phyloP scores from a whole-genome alignment of 2,113 vertebrate genomes.

The Podarcis cretensis region DNA sequence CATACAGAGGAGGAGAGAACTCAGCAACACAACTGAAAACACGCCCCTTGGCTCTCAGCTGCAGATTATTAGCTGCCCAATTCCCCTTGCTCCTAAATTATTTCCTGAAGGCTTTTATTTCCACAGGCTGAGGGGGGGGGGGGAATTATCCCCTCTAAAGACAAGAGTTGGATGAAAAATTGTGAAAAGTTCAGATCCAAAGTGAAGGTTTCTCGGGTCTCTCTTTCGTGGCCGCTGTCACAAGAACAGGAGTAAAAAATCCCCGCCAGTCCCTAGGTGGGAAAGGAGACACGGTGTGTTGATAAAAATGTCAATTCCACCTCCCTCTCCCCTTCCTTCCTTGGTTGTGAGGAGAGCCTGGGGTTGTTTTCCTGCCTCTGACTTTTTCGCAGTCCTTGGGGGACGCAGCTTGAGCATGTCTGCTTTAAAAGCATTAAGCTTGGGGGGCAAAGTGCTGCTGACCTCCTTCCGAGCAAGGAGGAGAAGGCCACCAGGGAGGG shows the following conservation, averaged over 20 bases:
- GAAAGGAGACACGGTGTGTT: background rate
- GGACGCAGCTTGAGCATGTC: slow-evolving; percentile 71
- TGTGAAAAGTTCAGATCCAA: slow-evolving; percentile 56
- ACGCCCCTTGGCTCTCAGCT: slow-evolving; percentile 56
- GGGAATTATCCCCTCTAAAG: background rate
- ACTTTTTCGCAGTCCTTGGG: slow-evolving; percentile 73
- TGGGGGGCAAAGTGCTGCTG: slow-evolving; percentile 67
- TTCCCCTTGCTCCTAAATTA: slow-evolving; percentile 71
- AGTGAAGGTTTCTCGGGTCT: background rate
- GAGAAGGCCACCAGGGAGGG: slow-evolving; percentile 38
- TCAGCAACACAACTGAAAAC: slow-evolving; percentile 32
- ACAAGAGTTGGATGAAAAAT: background rate
- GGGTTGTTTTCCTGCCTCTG: slow-evolving; percentile 50
- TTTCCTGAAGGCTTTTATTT: slow-evolving; percentile 71
- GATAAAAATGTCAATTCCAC: background rate
- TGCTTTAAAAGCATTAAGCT: slow-evolving; percentile 69
- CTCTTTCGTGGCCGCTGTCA: background rate
- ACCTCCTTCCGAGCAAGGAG: slow-evolving; percentile 60
- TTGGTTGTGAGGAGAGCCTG: background rate
- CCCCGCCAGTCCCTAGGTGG: background rate
- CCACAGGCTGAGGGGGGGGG: slow-evolving; percentile 36
- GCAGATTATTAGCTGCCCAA: slow-evolving; percentile 71
- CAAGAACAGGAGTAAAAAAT: background rate
- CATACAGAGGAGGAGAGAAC: rapidly evolving
- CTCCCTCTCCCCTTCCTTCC: background rate